phyloP scores from a whole-genome alignment of 1,140 invertebrate species.

The Zaprionus lachaisei region DNA sequence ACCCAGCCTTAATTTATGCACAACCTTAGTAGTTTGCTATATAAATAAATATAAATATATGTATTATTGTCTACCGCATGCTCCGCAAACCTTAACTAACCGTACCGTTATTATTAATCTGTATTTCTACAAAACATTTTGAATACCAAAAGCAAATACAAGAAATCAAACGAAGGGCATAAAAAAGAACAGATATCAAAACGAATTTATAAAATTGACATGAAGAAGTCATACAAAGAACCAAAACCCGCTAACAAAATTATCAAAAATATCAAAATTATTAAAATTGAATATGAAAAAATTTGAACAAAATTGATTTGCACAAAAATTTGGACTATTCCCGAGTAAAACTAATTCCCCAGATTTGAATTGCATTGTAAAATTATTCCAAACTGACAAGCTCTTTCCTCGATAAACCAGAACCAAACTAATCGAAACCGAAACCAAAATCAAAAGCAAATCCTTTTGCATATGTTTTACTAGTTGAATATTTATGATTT shows the following conservation, averaged over 20 bases:
- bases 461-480: constrained; percentile 37
- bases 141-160: constrained; percentile 10
- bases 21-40: neutral
- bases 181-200: constrained; percentile 31
- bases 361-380: constrained; percentile 32
- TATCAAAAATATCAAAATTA: constrained; percentile 39
- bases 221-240: neutral
- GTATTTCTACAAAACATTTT: constrained; percentile 29
- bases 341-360: constrained; percentile 29
- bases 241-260: constrained; percentile 26
- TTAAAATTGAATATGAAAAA: constrained; percentile 53
- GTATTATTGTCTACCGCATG: constrained; percentile 21
- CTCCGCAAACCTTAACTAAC: constrained; percentile 6
- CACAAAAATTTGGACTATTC: constrained; percentile 50
- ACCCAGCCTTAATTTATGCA: neutral
- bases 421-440: constrained; percentile 2
- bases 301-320: constrained; percentile 47
- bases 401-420: constrained; percentile 7
- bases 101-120: constrained; percentile 7
- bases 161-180: constrained; percentile 29
- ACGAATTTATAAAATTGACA: constrained; percentile 14
- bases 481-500: constrained; percentile 43
- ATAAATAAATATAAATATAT: neutral
- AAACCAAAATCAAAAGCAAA: constrained; percentile 4
- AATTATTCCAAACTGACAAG: neutral